These are phyloP conservation scores for Numida meleagris DNA, from an alignment of 2,113 vertebrate genomes.

Conservation along the genomic window DNA sequence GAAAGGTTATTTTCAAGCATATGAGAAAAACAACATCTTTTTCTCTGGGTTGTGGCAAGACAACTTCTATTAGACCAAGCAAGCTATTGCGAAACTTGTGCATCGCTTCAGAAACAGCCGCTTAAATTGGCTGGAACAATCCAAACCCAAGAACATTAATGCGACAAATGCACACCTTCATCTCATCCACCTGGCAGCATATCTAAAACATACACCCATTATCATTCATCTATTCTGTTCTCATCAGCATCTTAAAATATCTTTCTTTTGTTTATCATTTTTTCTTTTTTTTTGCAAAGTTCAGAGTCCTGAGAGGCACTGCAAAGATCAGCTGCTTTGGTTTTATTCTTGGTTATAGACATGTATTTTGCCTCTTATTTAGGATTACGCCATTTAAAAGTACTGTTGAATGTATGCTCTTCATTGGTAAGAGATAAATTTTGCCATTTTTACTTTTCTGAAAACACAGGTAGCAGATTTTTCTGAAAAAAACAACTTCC, in stretches of 20 bases:
- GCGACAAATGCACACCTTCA: not conserved
- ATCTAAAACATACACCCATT: not conserved
- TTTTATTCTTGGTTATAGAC: not conserved
- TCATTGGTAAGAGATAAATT: accelerated
- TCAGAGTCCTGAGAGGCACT: not conserved
- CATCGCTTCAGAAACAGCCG: not conserved
- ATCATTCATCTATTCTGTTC: not conserved
- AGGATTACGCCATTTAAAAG: not conserved
- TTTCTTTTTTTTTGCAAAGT: not conserved
- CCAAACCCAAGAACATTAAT: too few relatives aligned
- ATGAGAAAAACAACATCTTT: not conserved
- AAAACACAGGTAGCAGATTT: not conserved
- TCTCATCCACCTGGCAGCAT: not conserved
- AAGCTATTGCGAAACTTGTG: not conserved
- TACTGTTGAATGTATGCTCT: not conserved
- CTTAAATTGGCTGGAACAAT: too few relatives aligned
- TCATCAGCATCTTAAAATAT: not conserved
- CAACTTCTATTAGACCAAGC: not conserved
- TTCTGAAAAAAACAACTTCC: not conserved
- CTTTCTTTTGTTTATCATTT: too few relatives aligned
- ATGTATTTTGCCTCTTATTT: not conserved
- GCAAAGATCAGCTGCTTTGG: not conserved
- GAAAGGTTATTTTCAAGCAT: not conserved
- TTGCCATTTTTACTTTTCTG: not conserved
- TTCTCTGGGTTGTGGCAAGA: not conserved